Percentiles rank a stretch among this genome's conserved stretches.
Evolutionary conservation across 2,113 vertebrate genomes (phyloP).

Genomic region (Sceloporus undulatus): DNA sequence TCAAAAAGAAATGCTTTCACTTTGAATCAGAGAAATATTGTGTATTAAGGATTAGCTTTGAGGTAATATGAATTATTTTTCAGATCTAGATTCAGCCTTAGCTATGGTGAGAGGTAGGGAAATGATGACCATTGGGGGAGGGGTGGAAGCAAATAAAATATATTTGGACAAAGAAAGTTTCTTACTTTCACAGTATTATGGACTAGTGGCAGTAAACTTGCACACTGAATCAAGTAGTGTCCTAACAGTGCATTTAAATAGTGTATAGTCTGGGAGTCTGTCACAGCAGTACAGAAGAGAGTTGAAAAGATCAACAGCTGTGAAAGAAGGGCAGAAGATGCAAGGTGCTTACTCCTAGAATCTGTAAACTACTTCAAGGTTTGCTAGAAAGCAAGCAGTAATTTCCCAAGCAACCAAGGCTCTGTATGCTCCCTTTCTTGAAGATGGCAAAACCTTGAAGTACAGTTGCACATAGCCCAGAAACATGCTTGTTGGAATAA

Average conservation of each 20-base stretch:
- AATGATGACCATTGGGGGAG: background rate
- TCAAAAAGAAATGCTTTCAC: too few relatives aligned
- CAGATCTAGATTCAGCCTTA: too few relatives aligned
- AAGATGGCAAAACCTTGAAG: background rate
- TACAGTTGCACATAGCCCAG: background rate
- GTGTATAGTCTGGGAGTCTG: background rate
- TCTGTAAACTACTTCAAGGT: background rate
- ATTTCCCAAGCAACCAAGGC: background rate
- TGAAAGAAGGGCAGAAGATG: background rate
- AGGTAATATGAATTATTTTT: too few relatives aligned
- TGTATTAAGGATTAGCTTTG: too few relatives aligned
- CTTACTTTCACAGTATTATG: background rate
- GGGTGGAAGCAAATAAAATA: background rate
- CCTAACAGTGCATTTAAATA: background rate
- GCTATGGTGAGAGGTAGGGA: background rate
- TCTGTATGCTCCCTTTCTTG: background rate
- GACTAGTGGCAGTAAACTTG: background rate
- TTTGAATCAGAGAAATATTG: too few relatives aligned
- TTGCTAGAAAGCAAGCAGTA: background rate
- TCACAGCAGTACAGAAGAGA: background rate
- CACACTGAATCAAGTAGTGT: background rate
- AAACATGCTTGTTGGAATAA: background rate
- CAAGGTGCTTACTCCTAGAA: background rate
- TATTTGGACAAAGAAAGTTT: background rate
- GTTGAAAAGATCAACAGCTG: background rate